A percentile compares a stretch with the other conserved stretches of the same genome.
Evolutionary conservation across 2,113 vertebrate species (phyloP).

Genomic region (Brachionichthys hirsutus): DNA sequence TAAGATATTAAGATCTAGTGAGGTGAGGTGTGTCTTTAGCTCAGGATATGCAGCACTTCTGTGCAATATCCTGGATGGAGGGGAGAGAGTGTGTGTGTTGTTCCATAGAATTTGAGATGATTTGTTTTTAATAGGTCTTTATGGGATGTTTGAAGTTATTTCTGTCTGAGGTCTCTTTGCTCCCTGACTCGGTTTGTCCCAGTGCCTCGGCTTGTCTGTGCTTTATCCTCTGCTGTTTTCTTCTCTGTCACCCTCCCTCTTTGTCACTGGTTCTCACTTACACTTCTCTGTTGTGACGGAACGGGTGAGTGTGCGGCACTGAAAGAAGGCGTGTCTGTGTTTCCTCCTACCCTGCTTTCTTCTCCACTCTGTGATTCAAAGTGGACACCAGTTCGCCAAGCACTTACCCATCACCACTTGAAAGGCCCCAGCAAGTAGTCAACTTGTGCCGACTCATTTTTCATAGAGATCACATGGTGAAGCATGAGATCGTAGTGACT

Average conservation of each 20-base stretch:
- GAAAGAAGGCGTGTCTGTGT: conserved; percentile 39
- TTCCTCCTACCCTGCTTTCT: conserved; percentile 33
- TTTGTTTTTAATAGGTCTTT: conserved; percentile 71
- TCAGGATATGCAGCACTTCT: no score
- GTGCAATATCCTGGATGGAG: no score
- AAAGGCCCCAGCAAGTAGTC: conserved; percentile 55
- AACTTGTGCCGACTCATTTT: conserved; percentile 57
- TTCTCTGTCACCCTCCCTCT: conserved; percentile 8
- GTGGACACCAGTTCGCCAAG: conserved; percentile 36
- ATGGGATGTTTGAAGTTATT: conserved; percentile 73
- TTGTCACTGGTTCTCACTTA: conserved; percentile 29
- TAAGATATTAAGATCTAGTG: no score
- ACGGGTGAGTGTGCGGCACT: conserved; percentile 18
- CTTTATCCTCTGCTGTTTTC: conserved; percentile 5
- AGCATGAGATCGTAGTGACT: conserved; percentile 58
- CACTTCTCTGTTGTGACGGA: conserved; percentile 25
- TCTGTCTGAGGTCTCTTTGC: conserved; percentile 69
- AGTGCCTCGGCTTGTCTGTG: no score
- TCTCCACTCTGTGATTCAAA: conserved; percentile 34
- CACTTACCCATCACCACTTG: conserved; percentile 59
- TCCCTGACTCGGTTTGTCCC: conserved; percentile 56
- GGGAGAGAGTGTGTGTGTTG: conserved; percentile 6
- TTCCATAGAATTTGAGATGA: conserved; percentile 65
- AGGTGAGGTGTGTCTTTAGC: no score
- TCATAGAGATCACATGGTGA: conserved; percentile 65